Evolutionary conservation across 2,888 invertebrate species (phyloP).

Genomic region (Doris montereyensis): DNA sequence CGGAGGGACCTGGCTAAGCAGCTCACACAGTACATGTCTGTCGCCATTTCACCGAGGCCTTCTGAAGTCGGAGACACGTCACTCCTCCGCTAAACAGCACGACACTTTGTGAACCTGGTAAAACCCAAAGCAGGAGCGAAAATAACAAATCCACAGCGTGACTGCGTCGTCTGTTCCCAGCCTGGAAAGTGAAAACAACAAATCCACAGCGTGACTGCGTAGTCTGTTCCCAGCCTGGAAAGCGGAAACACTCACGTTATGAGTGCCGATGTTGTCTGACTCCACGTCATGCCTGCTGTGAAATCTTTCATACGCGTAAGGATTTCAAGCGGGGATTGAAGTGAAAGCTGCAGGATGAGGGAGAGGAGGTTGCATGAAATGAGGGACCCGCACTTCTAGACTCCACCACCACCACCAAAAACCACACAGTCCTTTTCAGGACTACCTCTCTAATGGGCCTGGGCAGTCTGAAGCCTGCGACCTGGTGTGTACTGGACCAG

Average conservation of each 20-base stretch:
- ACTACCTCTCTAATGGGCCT: too few relatives aligned
- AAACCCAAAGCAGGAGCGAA: not conserved
- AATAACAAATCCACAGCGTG: not conserved
- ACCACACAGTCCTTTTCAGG: not conserved
- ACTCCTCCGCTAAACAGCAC: not conserved
- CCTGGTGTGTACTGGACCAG: too few relatives aligned
- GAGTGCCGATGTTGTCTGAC: not conserved
- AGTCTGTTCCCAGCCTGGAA: not conserved
- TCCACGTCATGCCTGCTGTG: not conserved
- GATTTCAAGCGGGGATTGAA: slow-evolving; percentile 1
- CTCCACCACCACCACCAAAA: too few relatives aligned
- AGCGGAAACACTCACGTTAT: not conserved
- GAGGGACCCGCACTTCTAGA: too few relatives aligned
- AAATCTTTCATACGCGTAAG: not conserved
- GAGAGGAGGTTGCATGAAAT: too few relatives aligned
- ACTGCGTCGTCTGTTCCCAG: too few relatives aligned
- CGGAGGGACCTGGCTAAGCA: not conserved
- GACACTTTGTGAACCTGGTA: not conserved
- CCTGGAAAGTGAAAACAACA: not conserved
- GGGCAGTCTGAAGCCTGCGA: too few relatives aligned
- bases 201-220: not conserved
- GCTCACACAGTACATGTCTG: not conserved
- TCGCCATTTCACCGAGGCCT: not conserved
- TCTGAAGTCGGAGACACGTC: not conserved
- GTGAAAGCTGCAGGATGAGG: not conserved